Base-by-base conservation (phyloP, 2,113 vertebrate species). In the Pluvialis apricaria region DNA sequence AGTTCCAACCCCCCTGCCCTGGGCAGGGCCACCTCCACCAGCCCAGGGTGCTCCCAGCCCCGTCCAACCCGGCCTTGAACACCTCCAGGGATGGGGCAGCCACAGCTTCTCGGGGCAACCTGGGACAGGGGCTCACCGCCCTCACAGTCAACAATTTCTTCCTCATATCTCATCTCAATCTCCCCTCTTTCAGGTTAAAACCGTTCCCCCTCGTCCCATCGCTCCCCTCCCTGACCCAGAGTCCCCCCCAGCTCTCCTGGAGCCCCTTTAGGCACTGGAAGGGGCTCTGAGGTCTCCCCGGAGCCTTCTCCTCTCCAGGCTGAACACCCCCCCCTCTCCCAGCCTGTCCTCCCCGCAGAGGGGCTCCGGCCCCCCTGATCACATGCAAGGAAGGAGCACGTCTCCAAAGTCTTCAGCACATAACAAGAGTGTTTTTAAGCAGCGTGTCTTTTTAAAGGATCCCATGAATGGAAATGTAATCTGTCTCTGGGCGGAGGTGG, bases 401-500 rank as follows among this genome's bases (percentile, higher is more conserved):
- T 45, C 71, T 90, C 28, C 32, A 15, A 31, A 47, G 29, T 29
- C 55, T 24, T 32, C 13, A 4, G n/a, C 51, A 5, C 47, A 1
- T 15, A 62, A 19, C 9, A 13, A 18, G 81, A 45, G 45, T 8
- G 11, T 3, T 76, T 80, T 73, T 17, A 18, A 65, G 45, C 31
- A 38, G 11, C 1, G 14, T 10, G 29, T 69, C 40, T 31, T 71
- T 91, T 38, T 45, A 29, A 83, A 86, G 83, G 51, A 9, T 45
- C 29, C 44, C 8, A 0, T 17, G 77, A 73, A 38, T 76, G 94
- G 75, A 61, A 90, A 47, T 47, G 45, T 36, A 24, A 58, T 45
- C 77, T 54, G 32, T 77, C 54, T 66, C 22, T 0, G 1, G 57
- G 82, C 2, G 0, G 90, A 42, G 71, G 17, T 38, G 68, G 21